A percentile compares a stretch with the other conserved stretches of the same genome.
Conservation (phyloP, 2,113 vertebrate species). For the Peromyscus maniculatus region DNA sequence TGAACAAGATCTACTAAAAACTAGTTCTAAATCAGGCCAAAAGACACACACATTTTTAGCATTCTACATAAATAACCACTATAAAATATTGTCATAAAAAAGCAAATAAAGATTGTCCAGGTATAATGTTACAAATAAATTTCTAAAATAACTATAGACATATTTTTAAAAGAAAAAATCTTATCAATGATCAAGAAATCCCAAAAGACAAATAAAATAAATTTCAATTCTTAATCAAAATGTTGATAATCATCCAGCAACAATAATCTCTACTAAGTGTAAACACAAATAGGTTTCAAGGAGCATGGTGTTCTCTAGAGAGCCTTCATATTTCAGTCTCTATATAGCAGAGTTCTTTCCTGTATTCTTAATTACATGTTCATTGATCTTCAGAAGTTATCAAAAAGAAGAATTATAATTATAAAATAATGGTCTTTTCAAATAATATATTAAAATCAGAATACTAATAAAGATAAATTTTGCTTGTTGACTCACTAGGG, state of each 20-base stretch:
- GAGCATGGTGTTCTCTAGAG: neutral
- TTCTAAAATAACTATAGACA: neutral
- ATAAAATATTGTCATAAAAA: neutral
- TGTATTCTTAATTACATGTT: neutral
- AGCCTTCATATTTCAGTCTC: neutral
- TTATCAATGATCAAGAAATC: neutral
- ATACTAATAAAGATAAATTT: neutral
- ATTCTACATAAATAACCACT: slow-evolving; percentile 1
- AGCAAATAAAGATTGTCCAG: neutral
- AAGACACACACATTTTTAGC: neutral
- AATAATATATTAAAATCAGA: slow-evolving; percentile 40
- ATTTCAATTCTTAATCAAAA: neutral
- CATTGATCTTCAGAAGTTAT: neutral
- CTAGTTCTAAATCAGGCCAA: neutral
- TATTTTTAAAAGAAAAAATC: neutral
- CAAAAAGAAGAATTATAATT: neutral
- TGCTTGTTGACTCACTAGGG: neutral
- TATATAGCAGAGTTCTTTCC: neutral
- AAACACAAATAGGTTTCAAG: neutral
- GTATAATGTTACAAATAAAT: neutral
- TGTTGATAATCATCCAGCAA: neutral
- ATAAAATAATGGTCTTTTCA: neutral
- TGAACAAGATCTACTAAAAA: neutral
- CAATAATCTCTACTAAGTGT: neutral
- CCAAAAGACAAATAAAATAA: neutral